These are phyloP conservation scores for Turnix velox DNA, from an alignment of 2,113 vertebrate genomes.

Conservation along the genomic window DNA sequence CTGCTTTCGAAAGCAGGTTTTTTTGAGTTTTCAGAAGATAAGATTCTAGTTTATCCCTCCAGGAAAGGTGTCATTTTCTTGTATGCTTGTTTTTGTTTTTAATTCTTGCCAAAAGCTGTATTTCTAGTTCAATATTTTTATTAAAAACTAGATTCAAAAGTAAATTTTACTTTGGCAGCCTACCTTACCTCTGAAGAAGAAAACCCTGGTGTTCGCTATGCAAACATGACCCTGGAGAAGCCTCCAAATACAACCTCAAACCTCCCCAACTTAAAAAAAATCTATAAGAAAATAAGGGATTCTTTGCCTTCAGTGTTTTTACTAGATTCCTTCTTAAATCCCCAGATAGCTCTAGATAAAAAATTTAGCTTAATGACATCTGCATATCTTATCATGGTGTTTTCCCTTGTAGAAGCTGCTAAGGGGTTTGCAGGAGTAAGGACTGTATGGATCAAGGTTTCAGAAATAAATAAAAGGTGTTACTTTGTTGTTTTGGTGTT, in stretches of 20 bases:
- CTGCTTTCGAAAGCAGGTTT: background rate
- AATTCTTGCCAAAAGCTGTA: background rate
- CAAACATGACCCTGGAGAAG: slow-evolving; percentile 44
- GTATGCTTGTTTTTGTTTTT: background rate
- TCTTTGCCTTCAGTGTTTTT: slow-evolving; percentile 51
- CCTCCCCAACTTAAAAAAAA: background rate
- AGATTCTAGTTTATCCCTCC: background rate
- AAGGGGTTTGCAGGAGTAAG: background rate
- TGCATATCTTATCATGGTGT: slow-evolving; percentile 23
- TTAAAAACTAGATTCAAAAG: background rate
- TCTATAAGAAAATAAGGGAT: background rate
- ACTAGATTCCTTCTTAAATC: slow-evolving; percentile 30
- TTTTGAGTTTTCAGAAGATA: background rate
- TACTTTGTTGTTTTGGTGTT: background rate
- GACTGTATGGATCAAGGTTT: background rate
- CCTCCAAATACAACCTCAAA: background rate
- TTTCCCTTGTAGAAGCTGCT: slow-evolving; percentile 26
- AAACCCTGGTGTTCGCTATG: slow-evolving; percentile 44
- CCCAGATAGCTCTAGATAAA: slow-evolving; percentile 34
- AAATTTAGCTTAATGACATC: slow-evolving; percentile 46
- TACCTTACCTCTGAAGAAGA: slow-evolving; percentile 33
- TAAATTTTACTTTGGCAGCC: slow-evolving; percentile 48
- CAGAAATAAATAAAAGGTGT: background rate
- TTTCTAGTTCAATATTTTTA: background rate
- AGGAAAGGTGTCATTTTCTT: background rate